Conservation (phyloP, 2,113 vertebrate genomes). For the Emydura subglobosa region DNA sequence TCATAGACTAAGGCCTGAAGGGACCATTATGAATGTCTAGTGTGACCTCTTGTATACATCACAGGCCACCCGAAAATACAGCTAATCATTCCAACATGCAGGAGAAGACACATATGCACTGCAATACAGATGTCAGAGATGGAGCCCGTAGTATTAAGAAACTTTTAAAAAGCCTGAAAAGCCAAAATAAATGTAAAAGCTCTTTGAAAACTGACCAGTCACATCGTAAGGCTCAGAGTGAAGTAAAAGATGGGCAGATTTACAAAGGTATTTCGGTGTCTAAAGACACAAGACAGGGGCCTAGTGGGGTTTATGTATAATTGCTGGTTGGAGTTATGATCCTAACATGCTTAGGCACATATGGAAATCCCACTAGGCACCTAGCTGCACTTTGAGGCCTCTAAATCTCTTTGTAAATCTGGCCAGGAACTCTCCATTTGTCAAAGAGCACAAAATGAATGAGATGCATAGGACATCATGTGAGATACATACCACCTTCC, state of each 20-base stretch:
- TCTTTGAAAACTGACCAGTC: background rate
- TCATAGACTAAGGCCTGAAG: background rate
- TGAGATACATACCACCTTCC: slow-evolving; percentile 58
- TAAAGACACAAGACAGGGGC: fast-evolving
- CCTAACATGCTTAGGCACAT: fast-evolving
- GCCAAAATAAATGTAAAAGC: background rate
- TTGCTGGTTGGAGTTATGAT: background rate
- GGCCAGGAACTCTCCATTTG: background rate
- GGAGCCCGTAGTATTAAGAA: background rate
- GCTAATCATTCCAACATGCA: background rate
- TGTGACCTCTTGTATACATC: background rate
- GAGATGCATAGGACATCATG: background rate
- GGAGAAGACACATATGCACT: fast-evolving
- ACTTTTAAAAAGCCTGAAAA: background rate
- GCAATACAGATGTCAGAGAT: background rate
- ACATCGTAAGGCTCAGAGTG: background rate
- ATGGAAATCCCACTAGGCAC: background rate
- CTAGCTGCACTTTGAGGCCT: background rate
- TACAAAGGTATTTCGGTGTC: fast-evolving
- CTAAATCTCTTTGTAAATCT: background rate
- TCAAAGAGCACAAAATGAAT: background rate
- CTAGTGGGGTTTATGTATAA: background rate
- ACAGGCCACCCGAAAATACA: background rate
- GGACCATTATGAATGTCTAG: background rate
- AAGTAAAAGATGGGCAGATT: background rate